Evolutionary conservation across 2,888 invertebrate genomes (phyloP).

Genomic region (Alitta virens): DNA sequence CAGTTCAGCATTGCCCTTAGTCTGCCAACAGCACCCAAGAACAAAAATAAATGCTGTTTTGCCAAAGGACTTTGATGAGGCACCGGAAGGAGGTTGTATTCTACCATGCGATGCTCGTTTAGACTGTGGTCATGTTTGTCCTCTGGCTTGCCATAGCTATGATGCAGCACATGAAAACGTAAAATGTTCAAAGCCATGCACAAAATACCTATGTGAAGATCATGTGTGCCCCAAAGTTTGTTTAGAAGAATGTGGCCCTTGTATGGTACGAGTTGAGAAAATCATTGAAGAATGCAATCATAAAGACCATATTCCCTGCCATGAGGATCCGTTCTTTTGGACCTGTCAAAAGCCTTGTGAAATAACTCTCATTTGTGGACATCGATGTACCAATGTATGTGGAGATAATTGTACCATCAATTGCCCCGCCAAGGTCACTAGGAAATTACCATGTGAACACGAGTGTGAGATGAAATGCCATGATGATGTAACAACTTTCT

Average conservation of each 20-base stretch:
- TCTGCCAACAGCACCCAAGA: constrained; percentile 41
- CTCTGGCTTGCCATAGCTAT: constrained; percentile 64
- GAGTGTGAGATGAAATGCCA: constrained; percentile 57
- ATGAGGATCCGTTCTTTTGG: constrained; percentile 27
- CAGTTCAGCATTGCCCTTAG: constrained; percentile 22
- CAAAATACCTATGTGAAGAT: constrained; percentile 30
- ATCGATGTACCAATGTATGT: constrained; percentile 62
- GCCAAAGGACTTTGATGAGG: constrained; percentile 28
- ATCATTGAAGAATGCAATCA: constrained; percentile 42
- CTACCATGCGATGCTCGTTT: constrained; percentile 61
- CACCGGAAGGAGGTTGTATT: constrained; percentile 63
- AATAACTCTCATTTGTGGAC: constrained; percentile 58
- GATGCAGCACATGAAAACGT: constrained; percentile 62
- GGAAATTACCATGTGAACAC: constrained; percentile 62
- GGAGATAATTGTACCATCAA: constrained; percentile 32
- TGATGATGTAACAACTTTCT: constrained; percentile 53
- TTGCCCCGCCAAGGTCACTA: constrained; percentile 56
- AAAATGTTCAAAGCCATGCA: constrained; percentile 37
- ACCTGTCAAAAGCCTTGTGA: constrained; percentile 38
- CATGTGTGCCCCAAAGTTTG: constrained; percentile 36
- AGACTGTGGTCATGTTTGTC: constrained; percentile 67
- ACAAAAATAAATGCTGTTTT: neutral
- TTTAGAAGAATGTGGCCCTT: constrained; percentile 36
- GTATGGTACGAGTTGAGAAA: constrained; percentile 34
- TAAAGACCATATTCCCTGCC: constrained; percentile 36